A percentile compares a stretch with the other conserved stretches of the same genome.
Conservation (phyloP, 1,140 invertebrate species). For the Melitaea cinxia region DNA sequence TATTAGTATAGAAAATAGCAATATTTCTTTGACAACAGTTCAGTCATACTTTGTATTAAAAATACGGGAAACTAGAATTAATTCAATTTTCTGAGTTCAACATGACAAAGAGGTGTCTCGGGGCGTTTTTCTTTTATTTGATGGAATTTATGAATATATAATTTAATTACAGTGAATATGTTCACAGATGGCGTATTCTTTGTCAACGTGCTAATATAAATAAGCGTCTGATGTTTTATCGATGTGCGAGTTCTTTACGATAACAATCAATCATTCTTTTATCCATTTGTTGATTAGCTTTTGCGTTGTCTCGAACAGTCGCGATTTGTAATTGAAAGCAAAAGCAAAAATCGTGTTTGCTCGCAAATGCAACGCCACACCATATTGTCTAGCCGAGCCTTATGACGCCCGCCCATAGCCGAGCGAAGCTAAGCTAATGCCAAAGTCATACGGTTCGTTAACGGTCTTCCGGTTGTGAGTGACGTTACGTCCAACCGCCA, state of each 20-base stretch:
- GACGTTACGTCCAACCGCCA: no score
- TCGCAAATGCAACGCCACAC: no score
- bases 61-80: slow-evolving; percentile 23
- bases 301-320: no score
- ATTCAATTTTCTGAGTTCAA: slow-evolving; percentile 19
- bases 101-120: slow-evolving; percentile 25
- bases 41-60: not conserved
- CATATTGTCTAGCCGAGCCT: no score
- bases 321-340: no score
- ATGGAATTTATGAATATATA: slow-evolving; percentile 42
- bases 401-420: no score
- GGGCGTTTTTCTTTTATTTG: slow-evolving; percentile 23
- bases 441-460: no score
- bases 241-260: not conserved
- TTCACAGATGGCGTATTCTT: slow-evolving; percentile 3
- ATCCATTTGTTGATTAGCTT: not conserved
- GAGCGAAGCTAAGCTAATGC: no score
- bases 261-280: not conserved
- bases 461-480: no score
- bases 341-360: no score
- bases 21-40: not conserved
- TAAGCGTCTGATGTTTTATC: not conserved
- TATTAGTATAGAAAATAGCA: no score
- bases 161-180: slow-evolving; percentile 36
- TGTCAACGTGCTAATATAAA: not conserved